A percentile compares a stretch with the other conserved stretches of the same genome.
Conservation (phyloP, 2,797 vertebrate species). For the Gymnopithys bicolor region DNA sequence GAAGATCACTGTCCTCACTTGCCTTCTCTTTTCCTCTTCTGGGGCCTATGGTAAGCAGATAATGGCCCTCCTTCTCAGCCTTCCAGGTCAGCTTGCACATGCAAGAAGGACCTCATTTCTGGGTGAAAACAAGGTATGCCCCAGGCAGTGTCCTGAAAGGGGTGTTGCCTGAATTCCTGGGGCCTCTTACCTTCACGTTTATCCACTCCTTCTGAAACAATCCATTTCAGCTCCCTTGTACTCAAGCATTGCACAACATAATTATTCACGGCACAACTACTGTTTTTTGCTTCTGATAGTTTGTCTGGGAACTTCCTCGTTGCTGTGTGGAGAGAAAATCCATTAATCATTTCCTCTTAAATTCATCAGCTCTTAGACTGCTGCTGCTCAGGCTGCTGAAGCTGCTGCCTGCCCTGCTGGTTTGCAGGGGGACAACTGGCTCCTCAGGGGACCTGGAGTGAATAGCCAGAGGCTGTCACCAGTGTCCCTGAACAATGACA, state of each 20-base stretch:
- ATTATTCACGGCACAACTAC: not conserved
- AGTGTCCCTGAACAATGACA: not conserved
- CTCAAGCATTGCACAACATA: not conserved
- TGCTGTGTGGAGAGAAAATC: not conserved
- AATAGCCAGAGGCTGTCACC: not conserved
- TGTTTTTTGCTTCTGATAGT: not conserved
- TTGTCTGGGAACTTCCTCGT: constrained; percentile 33
- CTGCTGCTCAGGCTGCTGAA: not conserved
- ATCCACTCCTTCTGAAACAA: not conserved
- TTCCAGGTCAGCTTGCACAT: not conserved
- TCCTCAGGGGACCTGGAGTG: not conserved
- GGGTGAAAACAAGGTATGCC: not conserved
- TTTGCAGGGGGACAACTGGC: not conserved
- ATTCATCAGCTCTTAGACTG: not conserved
- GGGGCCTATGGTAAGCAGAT: not conserved
- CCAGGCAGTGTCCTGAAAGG: not conserved
- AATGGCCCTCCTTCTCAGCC: not conserved
- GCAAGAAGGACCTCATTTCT: not conserved
- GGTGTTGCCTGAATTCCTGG: not conserved
- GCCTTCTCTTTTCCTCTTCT: not conserved
- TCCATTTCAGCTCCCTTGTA: not conserved
- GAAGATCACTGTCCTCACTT: not conserved
- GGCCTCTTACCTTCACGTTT: not conserved
- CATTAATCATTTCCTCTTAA: not conserved
- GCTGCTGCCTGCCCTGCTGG: not conserved